phyloP scores from a whole-genome alignment of 2,888 invertebrate genomes.

The Caenorhabditis parvicauda region DNA sequence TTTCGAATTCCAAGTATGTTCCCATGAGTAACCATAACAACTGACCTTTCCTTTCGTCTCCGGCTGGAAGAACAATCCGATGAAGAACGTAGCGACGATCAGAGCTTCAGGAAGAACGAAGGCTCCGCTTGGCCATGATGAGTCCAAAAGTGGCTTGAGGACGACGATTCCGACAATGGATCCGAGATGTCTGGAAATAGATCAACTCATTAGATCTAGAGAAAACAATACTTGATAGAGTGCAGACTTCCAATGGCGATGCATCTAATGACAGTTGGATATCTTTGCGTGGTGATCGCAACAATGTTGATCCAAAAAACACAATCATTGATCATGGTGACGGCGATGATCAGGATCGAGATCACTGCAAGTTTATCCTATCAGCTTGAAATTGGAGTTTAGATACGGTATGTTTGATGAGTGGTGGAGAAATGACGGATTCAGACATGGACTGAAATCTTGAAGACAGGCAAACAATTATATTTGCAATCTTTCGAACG shows the following conservation, averaged over 20 bases:
- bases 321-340: slow-evolving; percentile 56
- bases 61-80: slow-evolving; percentile 54
- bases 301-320: slow-evolving; percentile 59
- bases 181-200: slow-evolving; percentile 49
- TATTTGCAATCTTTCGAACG: too few relatives aligned
- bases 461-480: too few relatives aligned
- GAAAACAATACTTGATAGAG: slow-evolving; percentile 36
- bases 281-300: slow-evolving; percentile 52
- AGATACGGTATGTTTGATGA: too few relatives aligned
- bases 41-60: slow-evolving; percentile 51
- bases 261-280: slow-evolving; percentile 58
- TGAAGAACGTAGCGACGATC: slow-evolving; percentile 45
- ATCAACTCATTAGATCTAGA: not conserved
- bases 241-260: slow-evolving; percentile 57
- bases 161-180: slow-evolving; percentile 48
- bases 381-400: not conserved
- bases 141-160: slow-evolving; percentile 45
- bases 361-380: slow-evolving; percentile 10
- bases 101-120: slow-evolving; percentile 52
- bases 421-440: too few relatives aligned
- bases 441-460: too few relatives aligned
- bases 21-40: not conserved
- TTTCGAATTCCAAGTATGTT: not conserved
- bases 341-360: slow-evolving; percentile 39
- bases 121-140: slow-evolving; percentile 37